Evolutionary conservation across 1,140 invertebrate genomes (phyloP), one percentile per base, ranked within the genome.

Genomic region (Drosophila suzukii): DNA sequence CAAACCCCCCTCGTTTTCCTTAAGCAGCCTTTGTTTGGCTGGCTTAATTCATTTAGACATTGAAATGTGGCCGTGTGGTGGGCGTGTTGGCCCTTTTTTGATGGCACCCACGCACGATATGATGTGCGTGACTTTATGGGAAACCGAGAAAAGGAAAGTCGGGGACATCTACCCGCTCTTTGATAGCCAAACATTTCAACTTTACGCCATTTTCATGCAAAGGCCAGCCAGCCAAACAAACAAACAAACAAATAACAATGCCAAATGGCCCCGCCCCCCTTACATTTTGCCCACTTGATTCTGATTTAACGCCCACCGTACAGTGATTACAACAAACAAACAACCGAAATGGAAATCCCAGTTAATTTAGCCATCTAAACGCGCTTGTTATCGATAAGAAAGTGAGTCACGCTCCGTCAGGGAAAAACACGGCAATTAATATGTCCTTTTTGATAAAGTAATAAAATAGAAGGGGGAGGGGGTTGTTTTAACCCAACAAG

Each of bases 291-390:
- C 24, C 65, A 57, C 65, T 72, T 78, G 71, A 75, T 81, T 83
- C 66, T 74, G 83, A 89, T 89, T 84, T 89, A 80, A 83, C 73
- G 75, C 50, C 82, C 61, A 10, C 20, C 57, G 46, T 74, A 30
- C 67, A 46, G 62, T 83, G 59, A 63, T 66, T 78, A 58, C 54
- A 62, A 62, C 53, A 65, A 50, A 34, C 49, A 50, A 50, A 50
- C 49, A 34, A 71, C 68, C 39, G 54, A 11, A 24, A 71, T 72
- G 65, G 27, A 71, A 72, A 72, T 71, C 34, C 55, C 57, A 77
- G 68, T 89, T 88, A 89, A 88, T 88, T 88, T 81, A 84, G 84
- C 66, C 84, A 89, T 84, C 82, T 74, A 86, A 77, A 86, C 77
- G 68, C 61, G 55, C 82, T 66, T 74, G 72, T 80, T 83, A 79